Percentiles rank a stretch among this genome's conserved stretches.
Conservation (phyloP, 2,888 invertebrate species). For the Eurois occulta region DNA sequence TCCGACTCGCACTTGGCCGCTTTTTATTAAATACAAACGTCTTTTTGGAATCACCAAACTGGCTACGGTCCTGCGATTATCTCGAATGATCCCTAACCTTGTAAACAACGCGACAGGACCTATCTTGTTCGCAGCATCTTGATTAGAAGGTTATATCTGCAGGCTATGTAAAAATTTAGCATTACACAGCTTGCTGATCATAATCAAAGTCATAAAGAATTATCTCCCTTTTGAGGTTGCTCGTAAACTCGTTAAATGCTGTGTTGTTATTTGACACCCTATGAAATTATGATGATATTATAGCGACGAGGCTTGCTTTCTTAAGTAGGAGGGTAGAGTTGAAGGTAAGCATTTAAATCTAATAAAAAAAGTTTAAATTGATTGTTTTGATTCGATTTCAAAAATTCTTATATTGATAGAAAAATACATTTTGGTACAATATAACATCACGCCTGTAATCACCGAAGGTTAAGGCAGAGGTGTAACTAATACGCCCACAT, state of each 20-base stretch:
- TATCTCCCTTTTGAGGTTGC: slow-evolving; percentile 18
- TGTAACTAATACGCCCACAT: not conserved
- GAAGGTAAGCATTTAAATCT: not conserved
- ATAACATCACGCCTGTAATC: not conserved
- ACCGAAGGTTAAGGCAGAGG: not conserved
- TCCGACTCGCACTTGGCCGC: no score
- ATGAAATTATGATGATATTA: slow-evolving; percentile 14
- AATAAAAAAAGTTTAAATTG: no score
- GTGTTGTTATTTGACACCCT: slow-evolving; percentile 27
- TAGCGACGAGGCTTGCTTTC: not conserved
- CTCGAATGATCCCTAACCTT: not conserved
- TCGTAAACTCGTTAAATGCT: slow-evolving; percentile 24
- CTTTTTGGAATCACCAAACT: no score
- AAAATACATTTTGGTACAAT: not conserved
- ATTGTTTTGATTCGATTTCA: no score
- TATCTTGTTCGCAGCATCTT: slow-evolving; percentile 8
- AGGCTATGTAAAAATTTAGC: slow-evolving; percentile 2
- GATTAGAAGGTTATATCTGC: slow-evolving; percentile 22
- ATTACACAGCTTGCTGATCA: slow-evolving; percentile 3
- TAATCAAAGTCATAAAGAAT: slow-evolving; percentile 14
- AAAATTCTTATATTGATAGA: no score
- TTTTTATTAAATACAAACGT: no score
- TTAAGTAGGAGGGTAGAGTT: not conserved
- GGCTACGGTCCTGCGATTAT: no score
- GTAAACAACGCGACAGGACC: not conserved